Evolutionary conservation across 2,888 invertebrate genomes (phyloP), one percentile per base, ranked within the genome.

Genomic region (Phengaris alcon): DNA sequence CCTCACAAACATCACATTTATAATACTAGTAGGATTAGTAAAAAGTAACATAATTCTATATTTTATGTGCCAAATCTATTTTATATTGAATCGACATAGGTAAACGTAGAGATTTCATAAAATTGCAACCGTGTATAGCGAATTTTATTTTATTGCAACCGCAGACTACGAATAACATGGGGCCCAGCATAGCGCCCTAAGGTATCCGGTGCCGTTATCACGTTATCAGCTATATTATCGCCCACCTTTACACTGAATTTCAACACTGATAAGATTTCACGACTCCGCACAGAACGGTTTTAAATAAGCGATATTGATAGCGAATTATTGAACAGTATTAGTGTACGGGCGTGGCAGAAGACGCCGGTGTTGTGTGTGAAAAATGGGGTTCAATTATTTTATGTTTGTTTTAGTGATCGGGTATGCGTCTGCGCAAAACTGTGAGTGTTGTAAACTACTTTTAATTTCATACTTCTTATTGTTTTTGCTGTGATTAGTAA

Each of bases 241-340:
- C 85, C 83, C 81, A 87, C 85, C 86, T 90, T 87, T 90, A 89
- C 88, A 81, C 79, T 87, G 90, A 89, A 91, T 90, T 90, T 91
- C 87, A 90, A 90, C 81, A 77, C 69, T 80, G 91, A 91, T 91
- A 90, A 91, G 87, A 88, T 87, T 87, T 68, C 77, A 76, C 79
- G 77, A 75, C 80, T 81, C 79, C 81, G 79, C 81, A 82, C 79
- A 80, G 79, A 80, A 81, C 80, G 80, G 80, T 84, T 85, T 86
- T 82, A 84, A 85, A 83, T 81, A 82, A 82, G 80, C 79, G 83
- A 76, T 77, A 82, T 85, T 82, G 82, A 79, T 80, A 78, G 74
- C 22, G 69, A 81, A 77, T 70, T 75, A 83, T 82, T 86, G 87
- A 82, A 81, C 86, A 77, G 86, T 85, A 77, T 79, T 76, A 78